Base-by-base conservation (phyloP, 2,113 vertebrate genomes). In the Odontesthes bonariensis region DNA sequence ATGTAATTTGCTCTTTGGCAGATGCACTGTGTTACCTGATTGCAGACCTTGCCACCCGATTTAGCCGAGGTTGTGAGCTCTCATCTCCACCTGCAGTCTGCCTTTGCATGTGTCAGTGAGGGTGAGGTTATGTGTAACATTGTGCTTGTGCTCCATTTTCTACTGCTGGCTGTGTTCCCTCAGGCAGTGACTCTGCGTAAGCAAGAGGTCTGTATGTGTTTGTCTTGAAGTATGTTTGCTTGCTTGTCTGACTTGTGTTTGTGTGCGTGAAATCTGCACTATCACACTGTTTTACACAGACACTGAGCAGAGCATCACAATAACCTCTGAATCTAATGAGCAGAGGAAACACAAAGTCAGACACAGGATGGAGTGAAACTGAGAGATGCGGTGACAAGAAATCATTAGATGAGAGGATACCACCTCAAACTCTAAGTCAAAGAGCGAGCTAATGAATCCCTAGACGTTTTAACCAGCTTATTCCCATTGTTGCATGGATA, bases 131-230 rank as follows among this genome's bases (percentile, higher is more conserved):
- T 60, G 65, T 54, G 51, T 38, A 6, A 54, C 57, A 62, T 35
- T 32, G 54, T 59, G 54, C 42, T 68, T 75, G 27, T 58, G 69
- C 62, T 56, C 44, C 73, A 40, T 83, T 51, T 54, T 72, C 76
- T 79, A 27, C 67, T 58, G 67, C 85, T 88, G 89, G 86, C 88
- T 84, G 70, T 66, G 59, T 79, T 86, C 77, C 86, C 82, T 79
- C 19, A 70, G 73, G 75, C 88, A 75, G 77, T 82, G 90, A 90
- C 84, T 86, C 70, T 90, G 90, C 83, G 59, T 87, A 87, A 91
- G 82, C 74, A 79, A 55, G 52, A 74, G 42, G 51, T 32, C 75
- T 73, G 65, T 57, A 17, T 33, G 14, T 59, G 69, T 74, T 58
- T 51, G 40, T 55, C n/a, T 53, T 20, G 5, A 40, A 76, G 68